Base-by-base conservation (phyloP, 2,888 invertebrate genomes). In the Arge pagana region DNA sequence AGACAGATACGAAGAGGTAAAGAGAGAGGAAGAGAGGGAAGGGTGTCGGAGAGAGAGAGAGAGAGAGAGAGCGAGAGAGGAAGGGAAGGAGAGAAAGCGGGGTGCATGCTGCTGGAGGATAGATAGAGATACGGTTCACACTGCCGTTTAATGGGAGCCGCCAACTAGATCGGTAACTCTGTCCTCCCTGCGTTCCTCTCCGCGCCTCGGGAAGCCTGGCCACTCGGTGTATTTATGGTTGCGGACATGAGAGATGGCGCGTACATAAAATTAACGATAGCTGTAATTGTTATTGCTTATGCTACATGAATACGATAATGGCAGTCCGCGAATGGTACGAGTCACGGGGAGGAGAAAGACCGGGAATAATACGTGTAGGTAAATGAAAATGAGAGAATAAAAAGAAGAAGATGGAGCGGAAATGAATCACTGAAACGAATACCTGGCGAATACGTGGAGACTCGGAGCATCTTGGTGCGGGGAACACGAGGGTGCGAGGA, bases 271-370 rank as follows among this genome's bases (percentile, higher is more conserved):
- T 67, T 67, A 67, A 59, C 62, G 65, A 67, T 66, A 64, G 60
- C 54, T 59, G 62, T 67, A 67, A 71, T 70, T 70, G 71, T 71
- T 70, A 70, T 71, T 71, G 68, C 70, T 65, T 64, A 63, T 62
- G 61, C 59, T 61, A 61, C 57, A 58, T 60, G 60, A 55, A 53
- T 54, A 55, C 57, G 60, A 59, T 62, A 61, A 62, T 62, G 61
- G 55, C 30, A 31, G 19, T 33, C 6, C 33, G 19, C n/a, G 15
- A 15, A 19, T 10, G 21, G 13, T 13, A 1, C 37, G 11, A 31
- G 13, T 31, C 10, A 21, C 16, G 19, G 7, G 16, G 18, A 10
- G 15, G n/a, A n/a, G n/a, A n/a, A n/a, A n/a, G n/a, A n/a, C n/a
- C n/a, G n/a, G n/a, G n/a, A n/a, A n/a, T n/a, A n/a, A n/a, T n/a